Base-by-base conservation (phyloP, 2,113 vertebrate genomes). In the Poecilia latipinna region DNA sequence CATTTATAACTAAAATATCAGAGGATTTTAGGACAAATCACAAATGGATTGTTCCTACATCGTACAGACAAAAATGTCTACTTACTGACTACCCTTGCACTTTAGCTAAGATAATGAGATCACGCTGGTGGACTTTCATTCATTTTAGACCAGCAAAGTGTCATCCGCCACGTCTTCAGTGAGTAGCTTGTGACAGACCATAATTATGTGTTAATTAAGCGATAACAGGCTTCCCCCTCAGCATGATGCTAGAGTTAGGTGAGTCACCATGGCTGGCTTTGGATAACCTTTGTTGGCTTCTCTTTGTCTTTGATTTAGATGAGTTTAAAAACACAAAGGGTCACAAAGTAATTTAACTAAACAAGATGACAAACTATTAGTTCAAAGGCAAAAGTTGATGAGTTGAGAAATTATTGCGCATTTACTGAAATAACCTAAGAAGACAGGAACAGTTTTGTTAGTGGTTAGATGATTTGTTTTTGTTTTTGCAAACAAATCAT, bases 191-290 rank as follows among this genome's bases (percentile, higher is more conserved):
- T 69, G 17, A 17, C 19, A 32, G 28, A 32, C 4, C 17, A 31
- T 57, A 57, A 54, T 57, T 7, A 69, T 54, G 68, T 57, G 68
- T 57, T 69, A 68, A 51, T 51, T 51, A 44, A 44, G n/a, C 15
- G n/a, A 37, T 17, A 48, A 44, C 37, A 67, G 39, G 51, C 12
- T n/a, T 37, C 33, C 39, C 39, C 39, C 65, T 44, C n/a, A 67
- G 37, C 65, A 26, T 42, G 65, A 66, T 26, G 15, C 35, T n/a
- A 26, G 19, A 54, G 48, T 22, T 26, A 26, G 22, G 39, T 44
- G 39, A 35, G 22, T 33, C 6, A 63, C 61, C 24, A n/a, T 10
- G 11, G 3, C 15, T 48, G 26, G 15, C 66, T 48, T 31, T 68
- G 26, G 7, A 42, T 1, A 48, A 42, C 8, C 12, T 22, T 51